These are phyloP conservation scores for Sinella curviseta DNA, from an alignment of 1,140 invertebrate species.

Conservation along the genomic window DNA sequence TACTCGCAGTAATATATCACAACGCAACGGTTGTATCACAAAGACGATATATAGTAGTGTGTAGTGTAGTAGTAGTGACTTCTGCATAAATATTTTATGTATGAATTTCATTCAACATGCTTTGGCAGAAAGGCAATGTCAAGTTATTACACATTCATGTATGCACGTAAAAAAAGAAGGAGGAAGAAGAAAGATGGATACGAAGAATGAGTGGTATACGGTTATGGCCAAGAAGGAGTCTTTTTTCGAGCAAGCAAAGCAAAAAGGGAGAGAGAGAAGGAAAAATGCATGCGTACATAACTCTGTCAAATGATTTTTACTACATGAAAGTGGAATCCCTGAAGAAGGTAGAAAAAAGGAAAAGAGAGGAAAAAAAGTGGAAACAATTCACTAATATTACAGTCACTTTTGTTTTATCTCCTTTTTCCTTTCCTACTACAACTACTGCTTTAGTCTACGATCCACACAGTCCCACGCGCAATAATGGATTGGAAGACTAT, in stretches of 20 bases:
- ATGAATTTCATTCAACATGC: neutral
- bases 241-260: neutral
- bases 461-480: neutral
- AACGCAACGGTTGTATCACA: too few species aligned
- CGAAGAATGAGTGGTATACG: too few species aligned
- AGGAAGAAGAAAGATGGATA: neutral
- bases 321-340: neutral
- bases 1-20: too few species aligned
- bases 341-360: neutral
- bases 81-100: slow-evolving; percentile 10
- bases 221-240: neutral
- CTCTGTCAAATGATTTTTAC: neutral
- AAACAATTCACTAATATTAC: neutral
- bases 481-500: too few species aligned
- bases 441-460: neutral
- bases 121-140: neutral
- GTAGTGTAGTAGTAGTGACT: neutral
- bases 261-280: neutral
- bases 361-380: neutral
- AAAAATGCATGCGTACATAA: neutral
- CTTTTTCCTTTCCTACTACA: neutral
- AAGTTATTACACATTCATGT: slow-evolving; percentile 19
- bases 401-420: neutral
- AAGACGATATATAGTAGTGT: neutral
- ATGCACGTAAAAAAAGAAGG: neutral